phyloP scores from a whole-genome alignment of 2,888 invertebrate species.

The Polylopha cassiicola region DNA sequence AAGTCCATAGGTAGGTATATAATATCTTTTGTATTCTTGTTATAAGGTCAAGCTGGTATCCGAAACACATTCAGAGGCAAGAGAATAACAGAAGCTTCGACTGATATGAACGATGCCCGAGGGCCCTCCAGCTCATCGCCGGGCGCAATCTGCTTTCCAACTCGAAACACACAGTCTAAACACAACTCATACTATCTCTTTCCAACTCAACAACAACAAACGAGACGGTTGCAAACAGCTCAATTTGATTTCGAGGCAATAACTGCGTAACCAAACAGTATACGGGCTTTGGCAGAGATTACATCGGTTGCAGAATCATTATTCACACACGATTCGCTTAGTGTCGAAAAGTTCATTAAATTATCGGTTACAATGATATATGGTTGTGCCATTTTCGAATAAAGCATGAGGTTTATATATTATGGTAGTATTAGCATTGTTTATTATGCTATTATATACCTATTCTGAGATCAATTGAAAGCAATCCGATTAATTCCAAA shows the following conservation, averaged over 20 bases:
- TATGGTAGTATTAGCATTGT: no score
- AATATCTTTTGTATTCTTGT: neutral
- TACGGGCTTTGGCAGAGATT: constrained; percentile 2
- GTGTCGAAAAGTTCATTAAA: constrained; percentile 2
- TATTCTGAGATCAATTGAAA: no score
- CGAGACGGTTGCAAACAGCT: neutral
- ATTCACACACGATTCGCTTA: neutral
- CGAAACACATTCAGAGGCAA: neutral
- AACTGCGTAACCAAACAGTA: neutral
- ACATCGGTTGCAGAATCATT: constrained; percentile 7
- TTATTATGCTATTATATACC: no score
- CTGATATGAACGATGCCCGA: constrained; percentile 7
- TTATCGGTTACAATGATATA: neutral
- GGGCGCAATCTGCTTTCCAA: constrained; percentile 1
- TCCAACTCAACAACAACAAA: neutral
- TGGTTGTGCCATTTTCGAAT: no score
- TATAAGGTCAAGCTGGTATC: neutral
- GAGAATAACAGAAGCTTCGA: constrained; percentile 1
- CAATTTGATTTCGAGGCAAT: constrained; percentile 1
- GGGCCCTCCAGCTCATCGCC: constrained; percentile 3
- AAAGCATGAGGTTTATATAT: no score
- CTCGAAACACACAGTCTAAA: neutral
- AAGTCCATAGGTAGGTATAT: no score
- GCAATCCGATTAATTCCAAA: no score
- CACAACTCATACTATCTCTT: neutral